Evolutionary conservation across 2,113 vertebrate species (phyloP).

Genomic region (Mesocricetus auratus): DNA sequence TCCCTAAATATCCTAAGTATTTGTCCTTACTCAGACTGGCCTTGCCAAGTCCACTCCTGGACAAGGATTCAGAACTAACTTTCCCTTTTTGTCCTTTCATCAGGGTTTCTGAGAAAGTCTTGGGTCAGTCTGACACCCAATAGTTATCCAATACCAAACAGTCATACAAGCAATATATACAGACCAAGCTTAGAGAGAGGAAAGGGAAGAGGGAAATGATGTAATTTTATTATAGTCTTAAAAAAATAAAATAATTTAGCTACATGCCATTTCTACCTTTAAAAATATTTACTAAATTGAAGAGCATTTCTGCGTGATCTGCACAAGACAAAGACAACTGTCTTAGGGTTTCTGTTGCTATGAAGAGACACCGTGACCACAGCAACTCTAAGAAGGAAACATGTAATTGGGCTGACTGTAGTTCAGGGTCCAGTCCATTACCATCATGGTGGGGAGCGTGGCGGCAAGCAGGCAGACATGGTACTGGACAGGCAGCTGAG

Average conservation of each 20-base stretch:
- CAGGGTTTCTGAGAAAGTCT: background rate
- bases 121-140: background rate
- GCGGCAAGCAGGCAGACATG: too few species aligned
- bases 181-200: background rate
- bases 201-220: background rate
- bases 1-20: background rate
- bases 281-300: conserved; percentile 89
- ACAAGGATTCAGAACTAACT: background rate
- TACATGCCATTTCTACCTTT: conserved; percentile 91
- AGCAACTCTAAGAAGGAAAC: too few species aligned
- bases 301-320: background rate
- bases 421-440: too few species aligned
- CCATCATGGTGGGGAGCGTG: too few species aligned
- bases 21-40: background rate
- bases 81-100: background rate
- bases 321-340: too few species aligned
- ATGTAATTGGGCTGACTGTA: too few species aligned
- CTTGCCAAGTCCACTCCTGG: background rate
- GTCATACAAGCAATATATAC: background rate
- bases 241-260: background rate
- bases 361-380: too few species aligned
- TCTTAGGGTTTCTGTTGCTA: too few species aligned
- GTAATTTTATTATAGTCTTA: background rate
- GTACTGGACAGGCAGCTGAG: too few species aligned
- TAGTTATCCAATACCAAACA: background rate